phyloP scores from a whole-genome alignment of 2,113 vertebrate species.

The Spea bombifrons region DNA sequence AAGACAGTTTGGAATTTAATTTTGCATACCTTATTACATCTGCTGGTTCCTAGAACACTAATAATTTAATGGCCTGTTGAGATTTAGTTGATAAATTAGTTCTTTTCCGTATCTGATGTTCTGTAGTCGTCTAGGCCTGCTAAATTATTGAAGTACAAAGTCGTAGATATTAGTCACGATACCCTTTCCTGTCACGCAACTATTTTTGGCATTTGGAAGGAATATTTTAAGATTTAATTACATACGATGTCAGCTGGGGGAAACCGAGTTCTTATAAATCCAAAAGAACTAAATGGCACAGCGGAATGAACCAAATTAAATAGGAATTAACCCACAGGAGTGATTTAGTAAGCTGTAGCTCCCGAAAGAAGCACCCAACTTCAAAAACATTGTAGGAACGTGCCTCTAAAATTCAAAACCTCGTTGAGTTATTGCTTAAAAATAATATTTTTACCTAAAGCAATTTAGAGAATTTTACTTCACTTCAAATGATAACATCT shows the following conservation, averaged over 20 bases:
- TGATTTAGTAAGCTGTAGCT: too few species aligned
- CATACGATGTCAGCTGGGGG: conserved; percentile 2
- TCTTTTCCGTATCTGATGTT: conserved; percentile 21
- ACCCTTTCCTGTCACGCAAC: conserved; percentile 29
- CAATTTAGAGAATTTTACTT: too few species aligned
- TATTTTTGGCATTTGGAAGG: not conserved
- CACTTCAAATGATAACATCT: too few species aligned
- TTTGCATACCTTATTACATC: conserved; percentile 13
- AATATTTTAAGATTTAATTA: conserved; percentile 22
- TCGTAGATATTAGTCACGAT: conserved; percentile 8
- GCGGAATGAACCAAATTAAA: not conserved
- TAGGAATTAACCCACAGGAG: not conserved
- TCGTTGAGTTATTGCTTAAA: too few species aligned
- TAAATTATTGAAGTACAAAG: conserved; percentile 40
- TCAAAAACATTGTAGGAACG: too few species aligned
- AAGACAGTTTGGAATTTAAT: conserved; percentile 15
- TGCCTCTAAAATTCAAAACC: too few species aligned
- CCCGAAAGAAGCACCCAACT: too few species aligned
- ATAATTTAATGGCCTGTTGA: conserved; percentile 35
- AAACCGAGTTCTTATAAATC: not conserved
- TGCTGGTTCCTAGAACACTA: conserved; percentile 7
- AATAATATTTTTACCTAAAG: too few species aligned
- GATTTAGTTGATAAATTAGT: conserved; percentile 16
- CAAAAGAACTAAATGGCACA: not conserved
- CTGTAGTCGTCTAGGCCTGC: conserved; percentile 26